These are phyloP conservation scores for Sebastes dallii DNA, from an alignment of 2,797 vertebrate genomes.

Conservation along the genomic window DNA sequence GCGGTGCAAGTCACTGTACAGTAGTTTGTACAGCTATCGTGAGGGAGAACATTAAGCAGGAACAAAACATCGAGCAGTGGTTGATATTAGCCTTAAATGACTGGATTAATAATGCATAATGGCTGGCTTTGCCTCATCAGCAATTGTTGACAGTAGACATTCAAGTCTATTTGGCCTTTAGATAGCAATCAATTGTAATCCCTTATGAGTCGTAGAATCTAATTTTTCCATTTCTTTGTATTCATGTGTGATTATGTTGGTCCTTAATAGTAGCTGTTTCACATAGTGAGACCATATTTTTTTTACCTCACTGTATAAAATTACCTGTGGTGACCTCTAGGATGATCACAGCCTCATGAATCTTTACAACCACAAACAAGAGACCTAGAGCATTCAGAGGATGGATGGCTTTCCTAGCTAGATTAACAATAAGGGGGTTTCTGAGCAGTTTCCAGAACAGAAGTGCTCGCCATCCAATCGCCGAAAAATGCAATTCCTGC, in stretches of 20 bases:
- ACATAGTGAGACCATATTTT: too few species aligned
- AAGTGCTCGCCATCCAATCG: too few species aligned
- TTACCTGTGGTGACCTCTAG: too few species aligned
- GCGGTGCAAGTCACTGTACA: background rate
- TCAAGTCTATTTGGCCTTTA: background rate
- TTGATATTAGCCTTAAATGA: slow-evolving; percentile 30
- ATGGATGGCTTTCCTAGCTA: too few species aligned
- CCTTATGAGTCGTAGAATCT: background rate
- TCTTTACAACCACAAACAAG: too few species aligned
- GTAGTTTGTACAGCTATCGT: background rate
- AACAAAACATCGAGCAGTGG: background rate
- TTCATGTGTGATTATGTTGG: background rate
- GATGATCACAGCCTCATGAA: too few species aligned
- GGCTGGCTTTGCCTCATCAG: slow-evolving; percentile 28
- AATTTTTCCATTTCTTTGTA: background rate
- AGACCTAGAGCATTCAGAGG: too few species aligned
- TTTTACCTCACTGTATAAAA: too few species aligned
- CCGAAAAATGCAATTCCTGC: too few species aligned
- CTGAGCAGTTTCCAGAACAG: too few species aligned
- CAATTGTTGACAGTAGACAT: slow-evolving; percentile 10
- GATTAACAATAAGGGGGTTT: too few species aligned
- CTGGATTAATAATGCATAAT: slow-evolving; percentile 56
- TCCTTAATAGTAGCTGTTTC: too few species aligned
- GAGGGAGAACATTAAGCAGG: background rate
- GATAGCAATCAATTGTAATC: background rate